phyloP scores from a whole-genome alignment of 2,113 vertebrate species.

The Cynopterus brachyotis region DNA sequence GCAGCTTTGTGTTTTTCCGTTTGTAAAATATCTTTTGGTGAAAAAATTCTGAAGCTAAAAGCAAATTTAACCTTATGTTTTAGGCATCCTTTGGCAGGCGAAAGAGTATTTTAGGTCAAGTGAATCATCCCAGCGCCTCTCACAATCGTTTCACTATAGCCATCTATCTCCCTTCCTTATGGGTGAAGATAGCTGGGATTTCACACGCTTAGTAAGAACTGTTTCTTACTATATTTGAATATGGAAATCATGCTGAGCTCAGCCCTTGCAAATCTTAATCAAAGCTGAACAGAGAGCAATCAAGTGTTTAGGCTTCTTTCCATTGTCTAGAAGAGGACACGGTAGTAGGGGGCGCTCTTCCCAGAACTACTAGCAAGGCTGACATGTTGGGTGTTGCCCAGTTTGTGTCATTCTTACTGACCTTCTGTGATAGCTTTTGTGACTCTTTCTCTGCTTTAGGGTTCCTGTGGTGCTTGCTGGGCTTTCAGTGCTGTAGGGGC shows the following conservation, averaged over 20 bases:
- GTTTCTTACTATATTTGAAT: not conserved
- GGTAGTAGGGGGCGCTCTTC: not conserved
- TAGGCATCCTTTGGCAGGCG: not conserved
- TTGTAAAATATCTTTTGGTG: constrained; percentile 10
- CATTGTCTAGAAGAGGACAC: not conserved
- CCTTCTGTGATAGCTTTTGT: not conserved
- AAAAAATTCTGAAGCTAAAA: not conserved
- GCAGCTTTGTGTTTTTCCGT: not conserved
- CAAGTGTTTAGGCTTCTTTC: not conserved
- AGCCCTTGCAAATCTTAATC: not conserved
- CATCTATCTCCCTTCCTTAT: not conserved
- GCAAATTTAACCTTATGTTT: not conserved
- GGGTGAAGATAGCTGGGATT: not conserved
- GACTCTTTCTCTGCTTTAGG: constrained; percentile 74
- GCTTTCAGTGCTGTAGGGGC: constrained; percentile 92
- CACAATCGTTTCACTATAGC: not conserved
- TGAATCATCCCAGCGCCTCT: not conserved
- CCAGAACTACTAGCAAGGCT: not conserved
- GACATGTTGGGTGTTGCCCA: not conserved
- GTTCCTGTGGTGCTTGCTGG: constrained; percentile 91
- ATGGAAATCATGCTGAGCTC: not conserved
- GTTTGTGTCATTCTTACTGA: not conserved
- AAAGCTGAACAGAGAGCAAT: not conserved
- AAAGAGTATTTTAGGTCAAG: not conserved
- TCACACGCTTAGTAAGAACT: not conserved